Base-by-base conservation (phyloP, 2,797 vertebrate species). In the Sternarchorhynchus goeldii region DNA sequence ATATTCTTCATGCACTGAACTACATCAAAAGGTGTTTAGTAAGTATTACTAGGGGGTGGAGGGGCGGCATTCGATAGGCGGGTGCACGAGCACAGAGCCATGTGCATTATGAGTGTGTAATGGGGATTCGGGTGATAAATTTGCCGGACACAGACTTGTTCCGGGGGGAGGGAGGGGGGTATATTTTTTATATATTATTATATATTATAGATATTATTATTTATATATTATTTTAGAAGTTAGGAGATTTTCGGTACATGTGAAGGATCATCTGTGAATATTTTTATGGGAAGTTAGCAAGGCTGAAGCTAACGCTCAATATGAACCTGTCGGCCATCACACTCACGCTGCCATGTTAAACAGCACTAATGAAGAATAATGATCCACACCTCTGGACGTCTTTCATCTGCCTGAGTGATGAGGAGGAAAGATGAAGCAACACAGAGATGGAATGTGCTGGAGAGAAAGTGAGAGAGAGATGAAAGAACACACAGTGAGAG, bases 321-420 rank as follows among this genome's bases (percentile, higher is more conserved):
- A 82, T 76, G 76, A 81, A 88, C 82, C 82, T 77, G 86, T 85
- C 88, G 83, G 86, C 91, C 88, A 89, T 91, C 87, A 90, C 86
- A 82, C 86, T 87, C 83, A 84, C 84, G 79, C 86, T 87, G 88
- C 91, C 87, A 87, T 82, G 85, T 81, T 90, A 89, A 91, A 77
- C 60, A 60, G 31, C 58, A 18, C 62, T 87, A 83, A 88, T 88
- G 39, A 84, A 65, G 80, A 88, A 86, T 91, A 93, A 90, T 91
- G 88, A 88, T 88, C 29, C 66, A 81, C 25, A 77, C 57, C 34
- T 77, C 71, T 10, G 18, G 55, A 67, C 79, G 81, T 73, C 77
- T 81, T 78, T 71, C 66, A 82, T 65, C 85, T 59, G 81, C 84
- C 88, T 86, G 87, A 86, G 84, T 90, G 86, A 82, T 69, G 72